phyloP scores from a whole-genome alignment of 2,888 invertebrate genomes.

The Diogma glabrata region DNA sequence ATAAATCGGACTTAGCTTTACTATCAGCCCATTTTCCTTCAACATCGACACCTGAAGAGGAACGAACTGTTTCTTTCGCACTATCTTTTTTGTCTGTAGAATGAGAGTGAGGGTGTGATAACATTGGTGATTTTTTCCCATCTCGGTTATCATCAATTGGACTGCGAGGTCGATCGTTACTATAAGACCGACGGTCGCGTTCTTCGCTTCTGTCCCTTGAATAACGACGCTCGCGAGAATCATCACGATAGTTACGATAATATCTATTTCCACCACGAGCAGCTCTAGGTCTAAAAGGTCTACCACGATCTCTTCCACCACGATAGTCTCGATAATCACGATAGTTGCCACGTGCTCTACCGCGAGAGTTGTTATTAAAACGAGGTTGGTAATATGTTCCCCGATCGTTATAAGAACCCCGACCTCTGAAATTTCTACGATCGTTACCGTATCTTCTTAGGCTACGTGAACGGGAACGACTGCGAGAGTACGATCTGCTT shows the following conservation, averaged over 20 bases:
- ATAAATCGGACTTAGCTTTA: constrained; percentile 22
- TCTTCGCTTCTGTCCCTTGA: constrained; percentile 35
- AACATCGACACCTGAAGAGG: constrained; percentile 29
- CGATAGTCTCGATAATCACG: constrained; percentile 12
- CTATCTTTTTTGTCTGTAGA: constrained; percentile 29
- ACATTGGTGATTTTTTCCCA: constrained; percentile 40
- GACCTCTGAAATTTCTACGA: constrained; percentile 12
- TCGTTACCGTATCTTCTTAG: constrained; percentile 15
- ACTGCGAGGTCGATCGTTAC: background rate
- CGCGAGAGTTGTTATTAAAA: constrained; percentile 48
- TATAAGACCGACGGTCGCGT: constrained; percentile 25
- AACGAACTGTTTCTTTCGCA: constrained; percentile 18
- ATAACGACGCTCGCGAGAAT: constrained; percentile 46
- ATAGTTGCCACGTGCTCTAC: constrained; percentile 30
- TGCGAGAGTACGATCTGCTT: background rate
- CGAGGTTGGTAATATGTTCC: constrained; percentile 54
- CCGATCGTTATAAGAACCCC: constrained; percentile 23
- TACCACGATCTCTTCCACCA: constrained; percentile 5
- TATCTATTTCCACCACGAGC: constrained; percentile 26
- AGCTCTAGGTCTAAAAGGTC: constrained; percentile 12
- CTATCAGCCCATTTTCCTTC: constrained; percentile 35
- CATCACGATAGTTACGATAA: constrained; percentile 29
- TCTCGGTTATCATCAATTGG: constrained; percentile 42
- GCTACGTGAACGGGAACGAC: constrained; percentile 22
- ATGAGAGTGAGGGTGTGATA: background rate